These are phyloP conservation scores for Donacobius atricapilla DNA, from an alignment of 2,113 vertebrate genomes.

Conservation along the genomic window DNA sequence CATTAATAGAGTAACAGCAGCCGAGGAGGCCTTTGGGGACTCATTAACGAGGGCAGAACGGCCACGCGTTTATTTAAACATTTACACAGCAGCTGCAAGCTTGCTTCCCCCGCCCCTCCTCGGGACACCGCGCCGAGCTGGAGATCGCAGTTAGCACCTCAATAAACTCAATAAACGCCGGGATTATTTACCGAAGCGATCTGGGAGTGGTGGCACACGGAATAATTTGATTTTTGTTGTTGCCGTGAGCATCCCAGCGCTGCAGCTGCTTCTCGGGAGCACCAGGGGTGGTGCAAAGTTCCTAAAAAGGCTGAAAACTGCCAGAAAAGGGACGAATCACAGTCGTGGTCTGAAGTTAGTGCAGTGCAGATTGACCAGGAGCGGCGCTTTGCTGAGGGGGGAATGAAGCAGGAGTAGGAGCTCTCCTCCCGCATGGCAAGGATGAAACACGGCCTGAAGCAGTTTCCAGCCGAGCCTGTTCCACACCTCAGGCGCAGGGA, in stretches of 20 bases:
- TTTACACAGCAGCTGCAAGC: conserved; percentile 14
- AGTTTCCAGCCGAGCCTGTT: background rate
- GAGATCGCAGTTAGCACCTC: conserved; percentile 57
- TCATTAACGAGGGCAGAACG: background rate
- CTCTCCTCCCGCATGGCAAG: background rate
- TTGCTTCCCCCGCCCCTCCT: background rate
- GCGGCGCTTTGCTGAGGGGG: background rate
- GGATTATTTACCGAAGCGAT: background rate
- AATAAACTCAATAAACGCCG: background rate
- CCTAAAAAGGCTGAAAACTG: background rate
- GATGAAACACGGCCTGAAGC: background rate
- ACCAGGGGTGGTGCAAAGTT: background rate
- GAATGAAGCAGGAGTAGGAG: background rate
- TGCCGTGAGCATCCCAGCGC: background rate
- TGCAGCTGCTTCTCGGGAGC: background rate
- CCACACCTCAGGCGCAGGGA: background rate
- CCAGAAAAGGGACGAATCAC: background rate
- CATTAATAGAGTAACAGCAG: background rate
- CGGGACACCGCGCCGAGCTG: background rate
- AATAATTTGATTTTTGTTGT: background rate
- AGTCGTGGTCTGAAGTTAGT: conserved; percentile 44
- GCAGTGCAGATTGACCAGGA: background rate
- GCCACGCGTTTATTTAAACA: conserved; percentile 62
- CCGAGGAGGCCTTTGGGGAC: background rate
- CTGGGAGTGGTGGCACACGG: background rate